Percentiles rank a stretch among this genome's conserved stretches.
These are phyloP conservation scores for Diadophis punctatus DNA, from an alignment of 2,113 vertebrate species.

Conservation along the genomic window DNA sequence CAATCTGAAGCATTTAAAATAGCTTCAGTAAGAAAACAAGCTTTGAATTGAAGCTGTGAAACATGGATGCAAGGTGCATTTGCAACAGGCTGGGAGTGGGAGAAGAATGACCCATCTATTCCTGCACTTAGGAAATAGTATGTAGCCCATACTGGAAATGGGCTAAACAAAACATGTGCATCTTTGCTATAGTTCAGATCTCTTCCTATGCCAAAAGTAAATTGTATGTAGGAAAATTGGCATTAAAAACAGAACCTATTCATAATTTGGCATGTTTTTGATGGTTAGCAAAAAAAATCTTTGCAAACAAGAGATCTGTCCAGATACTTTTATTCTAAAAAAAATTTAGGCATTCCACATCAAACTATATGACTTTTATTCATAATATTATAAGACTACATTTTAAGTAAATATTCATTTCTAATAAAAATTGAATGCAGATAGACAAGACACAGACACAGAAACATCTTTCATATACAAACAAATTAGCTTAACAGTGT, in stretches of 20 bases:
- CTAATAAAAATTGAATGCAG: slow-evolving; percentile 25
- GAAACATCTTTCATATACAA: neutral
- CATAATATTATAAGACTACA: slow-evolving; percentile 20
- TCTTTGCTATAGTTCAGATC: neutral
- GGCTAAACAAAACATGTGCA: neutral
- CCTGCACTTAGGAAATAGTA: neutral
- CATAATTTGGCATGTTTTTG: slow-evolving; percentile 2
- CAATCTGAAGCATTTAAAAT: neutral
- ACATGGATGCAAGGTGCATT: neutral
- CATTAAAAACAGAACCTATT: neutral
- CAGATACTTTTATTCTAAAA: neutral
- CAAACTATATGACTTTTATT: slow-evolving; percentile 10
- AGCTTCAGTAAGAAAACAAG: neutral
- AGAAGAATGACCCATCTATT: neutral
- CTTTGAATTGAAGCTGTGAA: neutral
- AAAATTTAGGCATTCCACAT: neutral
- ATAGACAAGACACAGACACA: neutral
- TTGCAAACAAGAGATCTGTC: neutral
- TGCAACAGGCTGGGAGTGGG: neutral
- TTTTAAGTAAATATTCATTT: slow-evolving; percentile 13
- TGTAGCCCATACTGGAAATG: neutral
- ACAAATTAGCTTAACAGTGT: slow-evolving; percentile 43
- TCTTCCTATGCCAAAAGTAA: neutral
- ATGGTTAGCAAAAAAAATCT: neutral
- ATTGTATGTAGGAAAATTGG: neutral